Percentiles rank a stretch among this genome's conserved stretches.
Conservation (phyloP, 92 coral and sea anemone genomes). For the Parazoanthus darwini region DNA sequence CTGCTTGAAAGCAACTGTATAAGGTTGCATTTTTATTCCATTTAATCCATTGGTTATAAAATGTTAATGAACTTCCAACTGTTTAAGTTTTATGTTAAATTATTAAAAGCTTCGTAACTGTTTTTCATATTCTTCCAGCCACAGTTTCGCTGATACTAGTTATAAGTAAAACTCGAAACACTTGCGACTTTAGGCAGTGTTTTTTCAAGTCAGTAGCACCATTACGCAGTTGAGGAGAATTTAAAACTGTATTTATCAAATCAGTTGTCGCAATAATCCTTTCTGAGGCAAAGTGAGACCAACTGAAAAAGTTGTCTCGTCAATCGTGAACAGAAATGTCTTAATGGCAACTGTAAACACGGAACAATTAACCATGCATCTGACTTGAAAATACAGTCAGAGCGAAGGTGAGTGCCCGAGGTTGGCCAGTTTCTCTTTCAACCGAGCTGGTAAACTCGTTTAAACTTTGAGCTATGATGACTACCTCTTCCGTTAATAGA, state of each 20-base stretch:
- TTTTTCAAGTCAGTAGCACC: no score
- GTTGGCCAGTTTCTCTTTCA: background rate
- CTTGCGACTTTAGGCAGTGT: background rate
- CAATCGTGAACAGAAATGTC: background rate
- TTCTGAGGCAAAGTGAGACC: background rate
- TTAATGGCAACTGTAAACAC: background rate
- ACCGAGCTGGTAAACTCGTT: background rate
- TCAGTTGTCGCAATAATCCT: background rate
- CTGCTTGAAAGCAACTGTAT: no score
- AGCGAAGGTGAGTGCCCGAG: background rate
- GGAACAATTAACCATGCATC: background rate
- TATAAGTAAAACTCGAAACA: background rate
- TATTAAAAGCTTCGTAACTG: background rate
- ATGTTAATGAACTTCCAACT: no score
- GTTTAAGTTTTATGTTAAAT: no score
- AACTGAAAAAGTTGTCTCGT: background rate
- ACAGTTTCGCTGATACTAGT: background rate
- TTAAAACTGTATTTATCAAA: background rate
- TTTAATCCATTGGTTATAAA: background rate
- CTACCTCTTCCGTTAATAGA: no score
- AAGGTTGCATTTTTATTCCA: background rate
- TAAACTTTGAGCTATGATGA: no score
- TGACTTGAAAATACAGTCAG: background rate
- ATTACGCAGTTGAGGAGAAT: background rate
- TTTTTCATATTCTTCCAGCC: background rate